Evolutionary conservation across 2,113 vertebrate genomes (phyloP).

Genomic region (Mormyrus lacerda): DNA sequence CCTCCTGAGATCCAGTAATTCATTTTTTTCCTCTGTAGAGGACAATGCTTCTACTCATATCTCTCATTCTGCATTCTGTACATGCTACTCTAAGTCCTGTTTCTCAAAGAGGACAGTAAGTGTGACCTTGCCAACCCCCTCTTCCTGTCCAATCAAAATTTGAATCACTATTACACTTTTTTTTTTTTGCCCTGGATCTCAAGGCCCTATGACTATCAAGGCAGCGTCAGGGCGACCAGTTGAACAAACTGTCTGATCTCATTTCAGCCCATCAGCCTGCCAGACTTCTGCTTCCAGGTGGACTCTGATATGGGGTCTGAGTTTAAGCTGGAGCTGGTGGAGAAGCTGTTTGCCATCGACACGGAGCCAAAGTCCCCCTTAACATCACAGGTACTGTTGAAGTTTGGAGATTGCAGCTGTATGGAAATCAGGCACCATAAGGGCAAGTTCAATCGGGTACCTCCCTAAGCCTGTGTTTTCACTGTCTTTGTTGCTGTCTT

Average conservation of each 20-base stretch:
- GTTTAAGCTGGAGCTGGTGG: conserved; percentile 91
- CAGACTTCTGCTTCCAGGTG: conserved; percentile 80
- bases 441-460: not conserved
- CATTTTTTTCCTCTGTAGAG: not conserved
- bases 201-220: not conserved
- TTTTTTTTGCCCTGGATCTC: not conserved
- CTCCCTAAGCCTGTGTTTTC: not conserved
- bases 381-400: conserved; percentile 71
- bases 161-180: not conserved
- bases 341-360: conserved; percentile 95
- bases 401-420: not conserved
- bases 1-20: no score
- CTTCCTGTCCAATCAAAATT: not conserved
- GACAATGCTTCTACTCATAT: not conserved
- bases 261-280: conserved; percentile 71
- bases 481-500: not conserved
- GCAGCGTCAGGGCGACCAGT: not conserved
- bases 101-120: not conserved
- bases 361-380: conserved; percentile 84
- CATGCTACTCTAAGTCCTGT: not conserved
- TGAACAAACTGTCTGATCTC: not conserved
- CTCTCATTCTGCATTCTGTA: not conserved
- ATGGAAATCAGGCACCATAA: not conserved
- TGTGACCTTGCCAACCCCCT: not conserved
- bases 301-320: conserved; percentile 82